Conservation (phyloP, 2,113 vertebrate species). For the Ardeotis arabs region DNA sequence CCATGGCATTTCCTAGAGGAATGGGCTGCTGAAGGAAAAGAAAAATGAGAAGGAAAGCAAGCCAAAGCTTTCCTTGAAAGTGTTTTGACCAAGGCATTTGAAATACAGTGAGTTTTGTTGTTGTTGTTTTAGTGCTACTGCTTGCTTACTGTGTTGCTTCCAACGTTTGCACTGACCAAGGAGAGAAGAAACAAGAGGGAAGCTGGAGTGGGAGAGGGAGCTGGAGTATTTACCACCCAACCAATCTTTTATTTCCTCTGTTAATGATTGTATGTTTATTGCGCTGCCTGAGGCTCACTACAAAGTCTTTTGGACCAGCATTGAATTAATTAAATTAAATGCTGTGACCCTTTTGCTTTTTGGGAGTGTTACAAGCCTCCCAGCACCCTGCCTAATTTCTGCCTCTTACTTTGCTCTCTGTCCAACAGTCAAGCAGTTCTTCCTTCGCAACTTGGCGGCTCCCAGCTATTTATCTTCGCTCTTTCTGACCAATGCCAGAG, state of each 20-base stretch:
- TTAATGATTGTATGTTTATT: constrained; percentile 64
- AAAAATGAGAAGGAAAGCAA: neutral
- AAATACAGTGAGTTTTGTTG: neutral
- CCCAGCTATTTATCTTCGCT: constrained; percentile 61
- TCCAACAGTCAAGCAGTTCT: constrained; percentile 41
- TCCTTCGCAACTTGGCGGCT: constrained; percentile 38
- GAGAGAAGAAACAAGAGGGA: constrained; percentile 10
- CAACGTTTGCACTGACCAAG: neutral
- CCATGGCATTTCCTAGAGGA: neutral
- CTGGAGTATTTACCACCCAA: constrained; percentile 34
- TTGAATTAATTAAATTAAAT: constrained; percentile 74
- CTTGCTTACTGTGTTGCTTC: constrained; percentile 35
- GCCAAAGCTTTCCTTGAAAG: constrained; percentile 38
- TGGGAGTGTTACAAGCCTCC: constrained; percentile 38
- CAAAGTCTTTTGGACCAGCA: constrained; percentile 47
- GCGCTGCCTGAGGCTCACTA: constrained; percentile 23
- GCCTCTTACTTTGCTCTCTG: constrained; percentile 55
- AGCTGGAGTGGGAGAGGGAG: neutral
- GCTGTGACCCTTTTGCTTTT: constrained; percentile 62
- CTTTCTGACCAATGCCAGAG: constrained; percentile 46
- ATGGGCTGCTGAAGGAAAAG: neutral
- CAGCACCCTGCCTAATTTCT: constrained; percentile 28
- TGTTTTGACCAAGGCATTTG: constrained; percentile 9
- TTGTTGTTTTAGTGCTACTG: neutral
- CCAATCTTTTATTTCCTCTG: constrained; percentile 54